These are phyloP conservation scores for Stegana nigrithorax DNA, from an alignment of 2,888 invertebrate genomes.

Conservation along the genomic window DNA sequence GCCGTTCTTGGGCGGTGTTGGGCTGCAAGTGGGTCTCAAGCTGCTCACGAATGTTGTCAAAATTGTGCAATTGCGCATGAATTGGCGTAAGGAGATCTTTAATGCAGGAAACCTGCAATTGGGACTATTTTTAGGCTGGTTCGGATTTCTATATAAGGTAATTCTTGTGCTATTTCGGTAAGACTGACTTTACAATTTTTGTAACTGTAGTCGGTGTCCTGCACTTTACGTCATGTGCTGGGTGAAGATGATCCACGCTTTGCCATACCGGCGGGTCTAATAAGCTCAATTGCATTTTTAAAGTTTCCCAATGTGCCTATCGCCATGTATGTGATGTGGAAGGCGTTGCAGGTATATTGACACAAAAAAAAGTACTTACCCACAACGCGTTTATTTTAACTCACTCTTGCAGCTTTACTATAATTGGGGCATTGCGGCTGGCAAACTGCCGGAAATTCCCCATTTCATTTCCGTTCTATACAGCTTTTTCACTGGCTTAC, in stretches of 20 bases:
- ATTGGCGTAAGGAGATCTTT: constrained; percentile 70
- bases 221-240: constrained; percentile 73
- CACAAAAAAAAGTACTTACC: not conserved
- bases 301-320: constrained; percentile 81
- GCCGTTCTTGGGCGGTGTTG: constrained; percentile 74
- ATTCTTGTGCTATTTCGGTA: constrained; percentile 33
- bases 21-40: constrained; percentile 73
- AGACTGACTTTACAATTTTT: not conserved
- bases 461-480: constrained; percentile 76
- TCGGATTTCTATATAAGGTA: constrained; percentile 76
- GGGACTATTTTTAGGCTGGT: constrained; percentile 77
- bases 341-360: constrained; percentile 79
- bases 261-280: constrained; percentile 77
- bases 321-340: constrained; percentile 83
- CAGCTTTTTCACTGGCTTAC: constrained; percentile 77
- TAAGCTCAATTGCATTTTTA: constrained; percentile 77
- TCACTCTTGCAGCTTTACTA: constrained; percentile 78
- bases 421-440: constrained; percentile 74
- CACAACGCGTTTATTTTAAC: no score
- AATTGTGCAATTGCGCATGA: constrained; percentile 70
- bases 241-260: constrained; percentile 73
- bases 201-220: constrained; percentile 70
- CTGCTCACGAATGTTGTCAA: constrained; percentile 71
- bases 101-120: constrained; percentile 72
- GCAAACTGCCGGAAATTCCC: constrained; percentile 75